These are phyloP conservation scores for Tangara arthus DNA, from an alignment of 2,797 vertebrate species.

Conservation along the genomic window DNA sequence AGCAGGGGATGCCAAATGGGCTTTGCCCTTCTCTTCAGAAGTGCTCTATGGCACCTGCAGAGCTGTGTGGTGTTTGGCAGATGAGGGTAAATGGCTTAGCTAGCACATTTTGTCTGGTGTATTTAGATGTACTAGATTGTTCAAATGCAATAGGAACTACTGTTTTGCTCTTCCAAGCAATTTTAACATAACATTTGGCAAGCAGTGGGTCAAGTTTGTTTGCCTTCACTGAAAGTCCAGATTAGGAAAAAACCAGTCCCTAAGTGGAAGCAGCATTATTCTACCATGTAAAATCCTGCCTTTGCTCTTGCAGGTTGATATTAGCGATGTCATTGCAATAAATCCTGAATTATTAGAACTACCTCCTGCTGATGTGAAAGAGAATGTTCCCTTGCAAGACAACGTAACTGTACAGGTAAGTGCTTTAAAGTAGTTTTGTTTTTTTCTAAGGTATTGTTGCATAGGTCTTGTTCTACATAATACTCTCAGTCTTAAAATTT, in stretches of 20 bases:
- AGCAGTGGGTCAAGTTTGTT: background rate
- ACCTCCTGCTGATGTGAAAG: slow-evolving; percentile 59
- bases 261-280: background rate
- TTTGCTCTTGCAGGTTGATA: slow-evolving; percentile 71
- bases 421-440: background rate
- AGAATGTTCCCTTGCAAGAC: slow-evolving; percentile 72
- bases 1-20: background rate
- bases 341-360: slow-evolving; percentile 72
- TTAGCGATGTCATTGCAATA: slow-evolving; percentile 72
- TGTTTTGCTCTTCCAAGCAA: background rate
- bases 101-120: background rate
- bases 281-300: background rate
- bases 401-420: slow-evolving; percentile 73
- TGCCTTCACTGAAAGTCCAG: background rate
- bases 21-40: slow-evolving; percentile 8
- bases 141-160: background rate
- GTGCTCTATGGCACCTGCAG: background rate
- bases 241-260: background rate
- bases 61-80: background rate
- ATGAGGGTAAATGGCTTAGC: background rate
- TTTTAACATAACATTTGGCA: background rate
- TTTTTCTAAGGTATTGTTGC: background rate
- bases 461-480: background rate
- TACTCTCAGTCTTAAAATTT: background rate
- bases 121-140: background rate